Percentiles rank a stretch among this genome's conserved stretches.
phyloP scores from a whole-genome alignment of 2,888 invertebrate species.

The Drosophila kanekoi region DNA sequence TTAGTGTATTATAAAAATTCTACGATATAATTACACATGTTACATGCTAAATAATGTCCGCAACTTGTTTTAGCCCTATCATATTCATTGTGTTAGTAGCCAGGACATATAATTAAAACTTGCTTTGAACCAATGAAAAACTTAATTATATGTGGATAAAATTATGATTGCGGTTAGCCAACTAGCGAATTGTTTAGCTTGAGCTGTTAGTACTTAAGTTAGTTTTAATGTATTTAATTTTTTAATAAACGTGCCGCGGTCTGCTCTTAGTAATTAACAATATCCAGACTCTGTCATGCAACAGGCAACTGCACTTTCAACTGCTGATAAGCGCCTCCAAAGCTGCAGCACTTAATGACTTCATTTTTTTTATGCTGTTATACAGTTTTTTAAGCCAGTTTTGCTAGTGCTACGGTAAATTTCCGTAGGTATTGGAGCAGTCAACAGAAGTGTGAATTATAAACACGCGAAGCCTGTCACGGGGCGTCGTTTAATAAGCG shows the following conservation, averaged over 20 bases:
- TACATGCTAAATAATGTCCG: no score
- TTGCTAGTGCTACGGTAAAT: conserved; percentile 37
- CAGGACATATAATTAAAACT: background rate
- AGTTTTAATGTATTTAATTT: conserved; percentile 15
- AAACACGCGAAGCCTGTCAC: conserved; percentile 68
- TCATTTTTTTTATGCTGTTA: conserved; percentile 58
- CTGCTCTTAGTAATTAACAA: conserved; percentile 23
- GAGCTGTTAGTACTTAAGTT: background rate
- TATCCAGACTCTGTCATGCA: conserved; percentile 49
- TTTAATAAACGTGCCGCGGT: conserved; percentile 8
- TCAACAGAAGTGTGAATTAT: conserved; percentile 75
- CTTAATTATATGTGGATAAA: background rate
- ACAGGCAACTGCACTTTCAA: conserved; percentile 36
- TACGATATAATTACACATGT: background rate
- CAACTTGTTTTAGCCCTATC: no score
- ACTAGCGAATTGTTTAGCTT: background rate
- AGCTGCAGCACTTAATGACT: conserved; percentile 58
- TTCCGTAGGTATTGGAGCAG: conserved; percentile 44
- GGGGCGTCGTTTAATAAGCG: conserved; percentile 56
- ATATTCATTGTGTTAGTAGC: background rate
- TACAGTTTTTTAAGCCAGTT: background rate
- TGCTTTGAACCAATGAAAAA: background rate
- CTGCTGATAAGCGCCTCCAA: conserved; percentile 53
- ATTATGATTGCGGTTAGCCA: background rate
- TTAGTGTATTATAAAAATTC: no score